Conservation (phyloP, 2,113 vertebrate species). For the Tylochromis polylepis region DNA sequence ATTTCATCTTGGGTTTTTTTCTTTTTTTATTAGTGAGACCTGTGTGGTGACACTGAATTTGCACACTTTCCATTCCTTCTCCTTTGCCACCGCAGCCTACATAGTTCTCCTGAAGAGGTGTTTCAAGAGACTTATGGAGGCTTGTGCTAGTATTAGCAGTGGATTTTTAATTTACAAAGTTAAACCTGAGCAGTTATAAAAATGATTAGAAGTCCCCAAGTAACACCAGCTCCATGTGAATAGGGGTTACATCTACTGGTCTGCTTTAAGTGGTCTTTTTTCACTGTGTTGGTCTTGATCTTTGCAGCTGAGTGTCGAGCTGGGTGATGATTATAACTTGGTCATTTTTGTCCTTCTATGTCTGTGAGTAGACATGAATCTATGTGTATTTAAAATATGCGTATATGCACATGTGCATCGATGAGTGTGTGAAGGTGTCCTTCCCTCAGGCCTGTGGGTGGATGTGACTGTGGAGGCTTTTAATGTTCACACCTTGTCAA, state of each 20-base stretch:
- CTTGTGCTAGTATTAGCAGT: background rate
- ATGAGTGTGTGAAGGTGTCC: slow-evolving; percentile 50
- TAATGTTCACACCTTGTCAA: slow-evolving; percentile 69
- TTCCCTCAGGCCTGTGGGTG: slow-evolving; percentile 33
- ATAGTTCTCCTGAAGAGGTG: background rate
- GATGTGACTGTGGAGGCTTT: slow-evolving; percentile 54
- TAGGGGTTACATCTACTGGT: background rate
- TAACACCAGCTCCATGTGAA: background rate
- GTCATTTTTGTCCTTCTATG: background rate
- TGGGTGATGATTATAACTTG: background rate
- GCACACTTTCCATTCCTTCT: background rate
- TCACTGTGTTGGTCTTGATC: background rate
- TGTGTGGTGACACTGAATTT: background rate
- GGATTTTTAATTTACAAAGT: background rate
- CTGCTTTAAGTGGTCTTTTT: background rate
- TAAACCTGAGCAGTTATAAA: background rate
- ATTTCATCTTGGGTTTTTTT: rapidly evolving
- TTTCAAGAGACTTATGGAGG: background rate
- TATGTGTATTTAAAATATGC: background rate
- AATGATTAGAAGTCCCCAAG: background rate
- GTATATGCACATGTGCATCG: background rate
- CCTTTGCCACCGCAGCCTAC: background rate
- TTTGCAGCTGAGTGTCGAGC: background rate
- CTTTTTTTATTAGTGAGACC: background rate
- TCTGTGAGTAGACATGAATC: background rate